Conservation (phyloP, 2,888 invertebrate species). For the Eilema sororculum region DNA sequence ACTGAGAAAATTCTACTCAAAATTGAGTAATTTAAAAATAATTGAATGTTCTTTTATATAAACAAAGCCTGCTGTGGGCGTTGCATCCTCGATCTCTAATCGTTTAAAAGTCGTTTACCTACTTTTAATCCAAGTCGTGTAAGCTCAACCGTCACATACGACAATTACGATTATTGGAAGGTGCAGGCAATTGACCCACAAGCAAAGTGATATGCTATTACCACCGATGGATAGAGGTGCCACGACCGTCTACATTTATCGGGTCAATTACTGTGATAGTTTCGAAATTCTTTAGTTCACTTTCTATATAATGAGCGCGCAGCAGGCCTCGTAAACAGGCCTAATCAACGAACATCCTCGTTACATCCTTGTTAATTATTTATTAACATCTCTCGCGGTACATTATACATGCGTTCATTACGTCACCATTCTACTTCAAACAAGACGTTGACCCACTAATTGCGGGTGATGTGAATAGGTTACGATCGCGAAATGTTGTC, state of each 20-base stretch:
- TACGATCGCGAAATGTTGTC: constrained; percentile 72
- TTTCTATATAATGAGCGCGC: constrained; percentile 69
- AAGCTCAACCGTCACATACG: constrained; percentile 52
- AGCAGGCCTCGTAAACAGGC: constrained; percentile 33
- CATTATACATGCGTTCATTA: constrained; percentile 54
- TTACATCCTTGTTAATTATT: constrained; percentile 67
- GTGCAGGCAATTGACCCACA: constrained; percentile 79
- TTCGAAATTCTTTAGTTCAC: constrained; percentile 72
- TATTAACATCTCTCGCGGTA: constrained; percentile 50
- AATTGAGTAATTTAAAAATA: neutral
- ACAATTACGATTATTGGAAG: constrained; percentile 73
- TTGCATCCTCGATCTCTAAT: constrained; percentile 30
- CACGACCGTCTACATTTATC: constrained; percentile 64
- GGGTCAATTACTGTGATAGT: constrained; percentile 69
- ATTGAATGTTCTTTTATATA: neutral
- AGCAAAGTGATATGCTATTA: constrained; percentile 70
- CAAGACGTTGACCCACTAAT: constrained; percentile 78
- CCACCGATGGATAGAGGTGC: constrained; percentile 65
- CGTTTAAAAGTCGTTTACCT: constrained; percentile 34
- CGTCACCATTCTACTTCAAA: constrained; percentile 76
- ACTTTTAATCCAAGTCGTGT: constrained; percentile 50
- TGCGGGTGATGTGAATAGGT: constrained; percentile 75
- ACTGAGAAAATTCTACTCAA: neutral
- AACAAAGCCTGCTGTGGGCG: constrained; percentile 1
- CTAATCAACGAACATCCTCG: constrained; percentile 47